Conservation (phyloP, 2,888 invertebrate species). For the Himalopsyche japonica region DNA sequence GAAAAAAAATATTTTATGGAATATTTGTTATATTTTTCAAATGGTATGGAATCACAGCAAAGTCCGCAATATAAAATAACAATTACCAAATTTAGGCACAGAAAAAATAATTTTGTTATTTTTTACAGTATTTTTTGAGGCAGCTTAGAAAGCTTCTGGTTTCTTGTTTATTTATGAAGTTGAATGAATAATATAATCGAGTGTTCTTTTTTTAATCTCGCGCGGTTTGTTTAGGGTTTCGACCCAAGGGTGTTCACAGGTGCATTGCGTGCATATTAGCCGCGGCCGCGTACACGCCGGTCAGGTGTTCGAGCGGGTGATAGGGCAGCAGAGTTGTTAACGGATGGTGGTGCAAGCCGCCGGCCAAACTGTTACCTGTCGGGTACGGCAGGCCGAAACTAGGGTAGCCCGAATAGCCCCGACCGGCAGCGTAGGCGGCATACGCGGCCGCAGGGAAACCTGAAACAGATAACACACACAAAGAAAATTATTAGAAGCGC, state of each 20-base stretch:
- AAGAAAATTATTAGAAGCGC: conserved; percentile 47
- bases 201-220: not conserved
- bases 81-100: too few relatives aligned
- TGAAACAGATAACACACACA: conserved; percentile 51
- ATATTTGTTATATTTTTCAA: too few relatives aligned
- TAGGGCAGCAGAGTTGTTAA: conserved; percentile 67
- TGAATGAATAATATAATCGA: not conserved
- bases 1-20: too few relatives aligned
- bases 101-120: too few relatives aligned
- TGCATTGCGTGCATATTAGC: conserved; percentile 75
- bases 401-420: conserved; percentile 96
- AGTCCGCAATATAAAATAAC: too few relatives aligned
- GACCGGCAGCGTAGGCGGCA: conserved; percentile 94
- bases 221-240: not conserved
- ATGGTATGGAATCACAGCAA: too few relatives aligned
- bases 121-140: too few relatives aligned
- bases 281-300: conserved; percentile 60
- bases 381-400: conserved; percentile 98
- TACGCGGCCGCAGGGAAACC: conserved; percentile 95
- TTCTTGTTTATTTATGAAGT: too few relatives aligned
- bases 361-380: conserved; percentile 89
- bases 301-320: conserved; percentile 64
- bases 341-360: conserved; percentile 72
- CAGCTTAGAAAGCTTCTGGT: too few relatives aligned
- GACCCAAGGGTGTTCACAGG: conserved; percentile 64